Conservation (phyloP, 2,888 invertebrate genomes). For the Cheilosia scutellata region DNA sequence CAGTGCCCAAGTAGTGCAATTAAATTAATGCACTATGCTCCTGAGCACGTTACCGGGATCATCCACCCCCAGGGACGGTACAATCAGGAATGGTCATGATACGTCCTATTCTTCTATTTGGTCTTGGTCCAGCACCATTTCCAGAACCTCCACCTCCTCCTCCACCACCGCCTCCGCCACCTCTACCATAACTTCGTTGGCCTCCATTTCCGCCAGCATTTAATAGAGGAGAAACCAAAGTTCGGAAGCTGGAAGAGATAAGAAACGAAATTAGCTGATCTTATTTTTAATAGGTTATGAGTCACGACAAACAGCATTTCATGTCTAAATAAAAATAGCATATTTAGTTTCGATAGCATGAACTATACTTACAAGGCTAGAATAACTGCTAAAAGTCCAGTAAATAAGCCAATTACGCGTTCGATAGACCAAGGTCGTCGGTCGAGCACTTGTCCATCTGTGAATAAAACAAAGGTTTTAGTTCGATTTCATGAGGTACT, state of each 20-base stretch:
- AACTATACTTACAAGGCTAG: constrained; percentile 71
- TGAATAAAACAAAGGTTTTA: not conserved
- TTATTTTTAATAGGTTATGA: not conserved
- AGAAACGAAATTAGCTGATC: not conserved
- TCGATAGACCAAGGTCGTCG: constrained; percentile 73
- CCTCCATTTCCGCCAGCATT: constrained; percentile 39
- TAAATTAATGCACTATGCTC: constrained; percentile 8
- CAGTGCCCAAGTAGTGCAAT: constrained; percentile 63
- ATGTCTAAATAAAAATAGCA: not conserved
- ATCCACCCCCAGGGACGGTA: constrained; percentile 75
- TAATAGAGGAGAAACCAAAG: constrained; percentile 67
- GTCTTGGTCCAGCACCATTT: constrained; percentile 64
- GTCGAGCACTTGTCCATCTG: constrained; percentile 74
- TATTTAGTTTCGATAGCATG: too few species aligned
- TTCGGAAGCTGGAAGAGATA: constrained; percentile 59
- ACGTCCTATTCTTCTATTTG: constrained; percentile 73
- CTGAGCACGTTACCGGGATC: constrained; percentile 75
- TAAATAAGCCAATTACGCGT: constrained; percentile 64
- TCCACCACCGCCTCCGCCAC: constrained; percentile 52
- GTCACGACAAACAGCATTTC: not conserved
- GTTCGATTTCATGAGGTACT: not conserved
- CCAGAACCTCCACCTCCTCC: constrained; percentile 58
- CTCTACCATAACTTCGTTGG: constrained; percentile 28
- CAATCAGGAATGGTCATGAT: constrained; percentile 76
- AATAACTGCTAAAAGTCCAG: constrained; percentile 60